A percentile compares a stretch with the other conserved stretches of the same genome.
Evolutionary conservation across 2,113 vertebrate species (phyloP).

Genomic region (Nibea albiflora): DNA sequence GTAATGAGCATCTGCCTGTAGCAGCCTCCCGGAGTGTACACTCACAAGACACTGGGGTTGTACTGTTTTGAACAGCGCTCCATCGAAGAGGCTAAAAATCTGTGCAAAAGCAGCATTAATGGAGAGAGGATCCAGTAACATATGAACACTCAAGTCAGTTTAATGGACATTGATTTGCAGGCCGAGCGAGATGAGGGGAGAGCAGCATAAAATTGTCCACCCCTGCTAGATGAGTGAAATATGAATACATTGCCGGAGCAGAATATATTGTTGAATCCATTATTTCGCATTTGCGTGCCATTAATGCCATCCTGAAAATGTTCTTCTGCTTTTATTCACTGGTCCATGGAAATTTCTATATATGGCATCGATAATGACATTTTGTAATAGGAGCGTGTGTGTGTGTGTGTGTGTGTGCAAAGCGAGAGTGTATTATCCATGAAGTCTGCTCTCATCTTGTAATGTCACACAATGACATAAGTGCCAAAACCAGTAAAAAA

Average conservation of each 20-base stretch:
- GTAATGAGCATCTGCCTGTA: slow-evolving; percentile 69
- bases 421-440: not conserved
- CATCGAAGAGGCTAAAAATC: slow-evolving; percentile 23
- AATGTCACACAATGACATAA: not conserved
- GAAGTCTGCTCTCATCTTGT: slow-evolving; percentile 5
- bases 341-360: slow-evolving; percentile 36
- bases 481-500: not conserved
- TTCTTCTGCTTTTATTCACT: slow-evolving; percentile 50
- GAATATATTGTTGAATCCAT: slow-evolving; percentile 54
- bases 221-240: slow-evolving; percentile 63
- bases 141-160: slow-evolving; percentile 54
- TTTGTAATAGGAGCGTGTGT: slow-evolving; percentile 21
- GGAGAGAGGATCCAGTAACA: slow-evolving; percentile 59
- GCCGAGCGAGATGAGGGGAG: slow-evolving; percentile 51
- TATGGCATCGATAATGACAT: slow-evolving; percentile 32
- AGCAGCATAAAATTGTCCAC: slow-evolving; percentile 59
- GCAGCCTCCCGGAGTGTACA: slow-evolving; percentile 51
- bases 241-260: slow-evolving; percentile 59
- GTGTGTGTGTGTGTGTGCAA: slow-evolving; percentile 23
- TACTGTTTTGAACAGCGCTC: slow-evolving; percentile 28
- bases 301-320: slow-evolving; percentile 59
- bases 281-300: slow-evolving; percentile 60
- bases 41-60: slow-evolving; percentile 21
- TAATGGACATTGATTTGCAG: slow-evolving; percentile 82
- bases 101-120: slow-evolving; percentile 56